phyloP scores from a whole-genome alignment of 1,140 invertebrate genomes.

The Seison nebaliae region DNA sequence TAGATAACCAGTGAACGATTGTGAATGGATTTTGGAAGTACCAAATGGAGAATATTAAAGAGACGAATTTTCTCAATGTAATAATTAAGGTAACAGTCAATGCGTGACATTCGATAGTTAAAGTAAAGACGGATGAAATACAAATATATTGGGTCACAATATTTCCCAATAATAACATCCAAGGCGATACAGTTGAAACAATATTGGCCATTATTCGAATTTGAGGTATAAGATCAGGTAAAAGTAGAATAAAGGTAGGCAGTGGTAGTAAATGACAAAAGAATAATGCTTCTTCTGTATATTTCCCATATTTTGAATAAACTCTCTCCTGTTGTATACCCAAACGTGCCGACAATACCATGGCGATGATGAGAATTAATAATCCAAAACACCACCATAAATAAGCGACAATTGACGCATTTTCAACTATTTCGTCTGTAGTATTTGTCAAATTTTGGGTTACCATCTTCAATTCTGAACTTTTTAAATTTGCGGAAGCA shows the following conservation, averaged over 20 bases:
- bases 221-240: constrained; percentile 46
- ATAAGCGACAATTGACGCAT: constrained; percentile 15
- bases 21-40: constrained; percentile 88
- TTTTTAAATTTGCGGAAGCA: constrained; percentile 42
- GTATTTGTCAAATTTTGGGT: neutral
- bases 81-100: constrained; percentile 78
- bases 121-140: constrained; percentile 66
- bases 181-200: constrained; percentile 14
- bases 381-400: constrained; percentile 17
- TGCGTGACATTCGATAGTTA: constrained; percentile 72
- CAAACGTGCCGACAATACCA: constrained; percentile 75
- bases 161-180: constrained; percentile 54
- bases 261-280: constrained; percentile 49
- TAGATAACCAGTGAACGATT: constrained; percentile 63
- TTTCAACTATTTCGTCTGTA: neutral
- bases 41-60: constrained; percentile 68
- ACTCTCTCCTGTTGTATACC: constrained; percentile 81
- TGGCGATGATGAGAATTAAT: constrained; percentile 47
- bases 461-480: too few relatives aligned
- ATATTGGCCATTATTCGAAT: neutral
- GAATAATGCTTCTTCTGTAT: constrained; percentile 71
- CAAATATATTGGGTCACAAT: constrained; percentile 73
- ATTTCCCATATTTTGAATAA: constrained; percentile 59
- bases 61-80: constrained; percentile 75
- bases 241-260: constrained; percentile 50